These are phyloP conservation scores for Poecilia wingei DNA, from an alignment of 2,797 vertebrate species.

Conservation along the genomic window DNA sequence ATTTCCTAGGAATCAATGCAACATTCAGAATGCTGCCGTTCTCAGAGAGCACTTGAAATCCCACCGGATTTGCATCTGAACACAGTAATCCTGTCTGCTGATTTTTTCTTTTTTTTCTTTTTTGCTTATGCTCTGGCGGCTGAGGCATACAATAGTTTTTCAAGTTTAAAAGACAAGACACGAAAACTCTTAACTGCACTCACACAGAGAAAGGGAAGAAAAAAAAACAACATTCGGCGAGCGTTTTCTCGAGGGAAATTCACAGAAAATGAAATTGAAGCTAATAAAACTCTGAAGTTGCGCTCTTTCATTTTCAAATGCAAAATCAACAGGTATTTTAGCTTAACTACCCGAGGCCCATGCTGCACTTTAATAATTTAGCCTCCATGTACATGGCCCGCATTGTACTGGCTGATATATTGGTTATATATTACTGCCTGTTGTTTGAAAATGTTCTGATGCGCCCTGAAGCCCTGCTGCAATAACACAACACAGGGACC, in stretches of 20 bases:
- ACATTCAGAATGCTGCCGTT: constrained; percentile 40
- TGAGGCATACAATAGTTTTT: constrained; percentile 35
- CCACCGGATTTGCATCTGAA: constrained; percentile 68
- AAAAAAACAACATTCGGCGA: constrained; percentile 13
- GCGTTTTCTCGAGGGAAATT: constrained; percentile 49
- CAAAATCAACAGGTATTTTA: constrained; percentile 69
- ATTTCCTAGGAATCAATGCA: constrained; percentile 65
- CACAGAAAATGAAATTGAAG: constrained; percentile 54
- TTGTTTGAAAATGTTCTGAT: constrained; percentile 55
- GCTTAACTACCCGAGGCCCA: constrained; percentile 46
- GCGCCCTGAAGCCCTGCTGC: constrained; percentile 49
- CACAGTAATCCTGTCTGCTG: constrained; percentile 65
- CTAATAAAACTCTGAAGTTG: constrained; percentile 55
- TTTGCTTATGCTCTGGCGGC: constrained; percentile 56
- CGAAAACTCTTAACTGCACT: constrained; percentile 41
- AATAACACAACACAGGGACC: constrained; percentile 68
- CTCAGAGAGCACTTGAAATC: constrained; percentile 55
- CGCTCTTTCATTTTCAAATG: constrained; percentile 44
- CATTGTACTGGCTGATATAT: constrained; percentile 36
- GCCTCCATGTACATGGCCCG: constrained; percentile 38
- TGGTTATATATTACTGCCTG: constrained; percentile 54
- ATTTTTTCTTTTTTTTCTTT: constrained; percentile 52
- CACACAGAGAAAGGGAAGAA: constrained; percentile 6
- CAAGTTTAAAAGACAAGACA: constrained; percentile 54
- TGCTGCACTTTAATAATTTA: constrained; percentile 59